A percentile compares a stretch with the other conserved stretches of the same genome.
phyloP scores from a whole-genome alignment of 2,113 vertebrate species.

The Lanius ludovicianus region DNA sequence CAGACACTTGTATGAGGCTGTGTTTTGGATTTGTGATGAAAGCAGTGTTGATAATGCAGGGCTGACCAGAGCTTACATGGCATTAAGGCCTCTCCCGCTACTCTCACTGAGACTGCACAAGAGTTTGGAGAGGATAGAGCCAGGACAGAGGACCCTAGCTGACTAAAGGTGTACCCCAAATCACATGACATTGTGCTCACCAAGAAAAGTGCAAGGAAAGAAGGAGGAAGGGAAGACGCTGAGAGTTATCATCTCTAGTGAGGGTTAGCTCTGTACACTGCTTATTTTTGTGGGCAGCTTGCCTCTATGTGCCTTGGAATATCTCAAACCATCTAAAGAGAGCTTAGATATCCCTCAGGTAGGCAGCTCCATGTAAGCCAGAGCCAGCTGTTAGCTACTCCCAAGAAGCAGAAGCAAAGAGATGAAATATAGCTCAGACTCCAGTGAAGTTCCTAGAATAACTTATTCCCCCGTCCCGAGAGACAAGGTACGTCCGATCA shows the following conservation, averaged over 20 bases:
- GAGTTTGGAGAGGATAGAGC: neutral
- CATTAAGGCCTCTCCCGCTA: neutral
- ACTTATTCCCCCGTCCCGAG: too few relatives aligned
- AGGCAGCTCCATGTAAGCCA: too few relatives aligned
- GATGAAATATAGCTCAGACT: too few relatives aligned
- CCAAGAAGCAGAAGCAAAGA: too few relatives aligned
- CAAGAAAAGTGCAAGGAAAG: neutral
- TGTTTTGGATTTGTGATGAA: neutral
- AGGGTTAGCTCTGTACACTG: too few relatives aligned
- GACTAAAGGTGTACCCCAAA: neutral
- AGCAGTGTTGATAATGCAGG: neutral
- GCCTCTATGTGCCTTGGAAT: too few relatives aligned
- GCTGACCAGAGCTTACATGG: neutral
- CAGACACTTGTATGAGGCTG: neutral
- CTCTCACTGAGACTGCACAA: neutral
- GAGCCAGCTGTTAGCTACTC: too few relatives aligned
- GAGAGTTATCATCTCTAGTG: neutral
- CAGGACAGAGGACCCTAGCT: accelerated
- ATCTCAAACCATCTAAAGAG: too few relatives aligned
- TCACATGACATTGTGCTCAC: neutral
- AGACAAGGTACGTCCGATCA: too few relatives aligned
- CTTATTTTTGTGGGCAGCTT: too few relatives aligned
- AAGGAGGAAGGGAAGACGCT: neutral
- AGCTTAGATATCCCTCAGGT: too few relatives aligned
- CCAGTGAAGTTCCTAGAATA: too few relatives aligned